Percentiles rank a stretch among this genome's conserved stretches.
Evolutionary conservation across 2,113 vertebrate genomes (phyloP).

Genomic region (Ctenodactylus gundi): DNA sequence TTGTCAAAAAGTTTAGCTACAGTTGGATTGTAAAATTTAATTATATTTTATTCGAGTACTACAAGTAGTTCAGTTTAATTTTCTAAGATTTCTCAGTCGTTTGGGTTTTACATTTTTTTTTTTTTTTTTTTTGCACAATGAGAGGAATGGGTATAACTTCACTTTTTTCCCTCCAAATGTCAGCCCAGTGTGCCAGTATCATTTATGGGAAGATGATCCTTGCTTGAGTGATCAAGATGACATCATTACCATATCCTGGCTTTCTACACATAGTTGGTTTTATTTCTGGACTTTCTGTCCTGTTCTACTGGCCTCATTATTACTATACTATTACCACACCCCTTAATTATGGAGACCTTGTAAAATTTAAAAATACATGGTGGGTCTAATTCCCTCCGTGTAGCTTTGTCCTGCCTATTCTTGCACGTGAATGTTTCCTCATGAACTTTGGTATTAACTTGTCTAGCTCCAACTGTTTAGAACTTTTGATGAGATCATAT

Average conservation of each 20-base stretch:
- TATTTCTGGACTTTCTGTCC: background rate
- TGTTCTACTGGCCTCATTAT: background rate
- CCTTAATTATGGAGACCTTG: background rate
- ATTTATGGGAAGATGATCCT: background rate
- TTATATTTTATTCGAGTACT: background rate
- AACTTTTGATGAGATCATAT: background rate
- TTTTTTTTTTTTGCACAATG: background rate
- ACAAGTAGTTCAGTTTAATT: background rate
- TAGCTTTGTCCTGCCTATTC: background rate
- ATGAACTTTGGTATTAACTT: background rate
- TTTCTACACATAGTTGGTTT: background rate
- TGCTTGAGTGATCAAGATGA: background rate
- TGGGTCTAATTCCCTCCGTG: background rate
- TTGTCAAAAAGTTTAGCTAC: too few species aligned
- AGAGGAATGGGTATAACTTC: background rate
- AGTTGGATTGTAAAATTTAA: background rate
- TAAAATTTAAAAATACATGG: background rate
- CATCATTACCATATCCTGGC: background rate
- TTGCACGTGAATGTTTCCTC: background rate
- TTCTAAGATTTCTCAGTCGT: background rate
- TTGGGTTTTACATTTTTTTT: too few species aligned
- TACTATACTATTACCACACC: background rate
- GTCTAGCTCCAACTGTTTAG: background rate
- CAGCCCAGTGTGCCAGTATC: background rate
- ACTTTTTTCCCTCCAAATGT: background rate